These are phyloP conservation scores for Homarus americanus DNA, from an alignment of 1,140 invertebrate genomes.

Conservation along the genomic window DNA sequence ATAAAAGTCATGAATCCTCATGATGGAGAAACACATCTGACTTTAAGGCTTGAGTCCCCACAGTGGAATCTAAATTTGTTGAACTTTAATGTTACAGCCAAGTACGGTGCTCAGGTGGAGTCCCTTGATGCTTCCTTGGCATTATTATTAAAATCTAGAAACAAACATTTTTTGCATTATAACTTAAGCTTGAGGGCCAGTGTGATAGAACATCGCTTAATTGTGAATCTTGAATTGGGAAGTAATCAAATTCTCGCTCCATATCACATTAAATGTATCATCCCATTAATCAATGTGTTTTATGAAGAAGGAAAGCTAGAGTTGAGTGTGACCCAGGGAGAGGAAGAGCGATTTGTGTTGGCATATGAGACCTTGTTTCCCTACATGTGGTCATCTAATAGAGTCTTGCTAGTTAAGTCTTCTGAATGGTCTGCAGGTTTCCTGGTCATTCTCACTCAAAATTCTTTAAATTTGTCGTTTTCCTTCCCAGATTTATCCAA, in stretches of 20 bases:
- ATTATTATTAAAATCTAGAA: background rate
- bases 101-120: background rate
- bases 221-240: background rate
- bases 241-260: background rate
- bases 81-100: background rate
- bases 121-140: background rate
- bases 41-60: constrained; percentile 13
- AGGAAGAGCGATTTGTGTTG: background rate
- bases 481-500: background rate
- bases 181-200: background rate
- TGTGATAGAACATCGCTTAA: background rate
- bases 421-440: background rate
- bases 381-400: background rate
- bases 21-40: background rate
- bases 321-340: background rate
- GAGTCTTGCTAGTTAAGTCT: constrained; percentile 5
- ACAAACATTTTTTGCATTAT: background rate
- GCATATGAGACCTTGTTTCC: background rate
- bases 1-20: background rate
- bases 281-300: constrained; percentile 7
- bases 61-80: constrained; percentile 17
- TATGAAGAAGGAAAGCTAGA: constrained; percentile 20
- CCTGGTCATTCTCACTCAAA: background rate
- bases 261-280: background rate
- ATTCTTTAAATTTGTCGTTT: constrained; percentile 8